A percentile compares a stretch with the other conserved stretches of the same genome.
These are phyloP conservation scores for Bombylius major DNA, from an alignment of 2,888 invertebrate species.

Conservation along the genomic window DNA sequence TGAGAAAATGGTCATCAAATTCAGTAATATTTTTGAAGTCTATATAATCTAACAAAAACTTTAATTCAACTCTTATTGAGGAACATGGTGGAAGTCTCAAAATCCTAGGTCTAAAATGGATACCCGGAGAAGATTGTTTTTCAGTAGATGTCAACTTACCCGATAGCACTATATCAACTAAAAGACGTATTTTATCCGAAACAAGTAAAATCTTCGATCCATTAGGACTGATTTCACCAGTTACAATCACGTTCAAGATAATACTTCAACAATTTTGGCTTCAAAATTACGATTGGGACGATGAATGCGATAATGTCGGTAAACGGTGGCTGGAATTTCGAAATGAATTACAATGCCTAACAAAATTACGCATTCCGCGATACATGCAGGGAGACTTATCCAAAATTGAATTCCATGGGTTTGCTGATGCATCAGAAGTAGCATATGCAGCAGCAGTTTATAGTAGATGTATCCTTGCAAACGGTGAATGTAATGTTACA, in stretches of 20 bases:
- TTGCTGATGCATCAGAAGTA: background rate
- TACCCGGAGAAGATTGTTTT: background rate
- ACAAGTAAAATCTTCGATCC: conserved; percentile 14
- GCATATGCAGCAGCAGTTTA: too few species aligned
- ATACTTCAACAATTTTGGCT: conserved; percentile 18
- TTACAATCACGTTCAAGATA: conserved; percentile 13
- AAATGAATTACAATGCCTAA: too few species aligned
- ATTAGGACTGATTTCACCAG: conserved; percentile 13
- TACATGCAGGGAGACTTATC: too few species aligned
- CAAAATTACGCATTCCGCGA: too few species aligned
- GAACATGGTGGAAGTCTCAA: background rate
- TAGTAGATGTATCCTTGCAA: too few species aligned
- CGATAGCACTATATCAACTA: conserved; percentile 10
- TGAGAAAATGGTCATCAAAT: background rate
- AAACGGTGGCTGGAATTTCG: background rate
- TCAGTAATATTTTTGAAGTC: background rate
- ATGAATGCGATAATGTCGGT: conserved; percentile 3
- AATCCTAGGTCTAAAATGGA: background rate
- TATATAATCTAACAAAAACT: background rate
- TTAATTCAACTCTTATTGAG: background rate
- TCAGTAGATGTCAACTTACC: background rate
- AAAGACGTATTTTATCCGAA: conserved; percentile 15
- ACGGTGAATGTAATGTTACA: background rate
- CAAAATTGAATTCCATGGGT: conserved; percentile 7
- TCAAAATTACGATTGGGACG: conserved; percentile 14